These are phyloP conservation scores for Amphibalanus amphitrite DNA, from an alignment of 1,140 invertebrate species.

Conservation along the genomic window DNA sequence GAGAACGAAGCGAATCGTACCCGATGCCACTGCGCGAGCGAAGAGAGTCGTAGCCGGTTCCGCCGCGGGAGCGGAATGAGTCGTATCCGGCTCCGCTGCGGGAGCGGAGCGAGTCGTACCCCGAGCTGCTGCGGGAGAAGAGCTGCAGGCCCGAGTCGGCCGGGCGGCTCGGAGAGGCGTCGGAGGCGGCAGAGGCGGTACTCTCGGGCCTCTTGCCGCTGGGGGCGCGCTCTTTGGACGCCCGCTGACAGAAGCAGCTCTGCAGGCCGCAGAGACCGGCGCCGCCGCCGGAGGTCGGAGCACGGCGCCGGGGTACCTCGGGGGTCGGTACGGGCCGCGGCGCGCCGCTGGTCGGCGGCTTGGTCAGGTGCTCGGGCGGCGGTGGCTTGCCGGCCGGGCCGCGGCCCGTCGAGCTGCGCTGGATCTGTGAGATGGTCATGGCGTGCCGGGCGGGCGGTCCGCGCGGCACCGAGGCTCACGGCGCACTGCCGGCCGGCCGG, in stretches of 20 bases:
- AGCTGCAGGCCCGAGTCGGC: not conserved
- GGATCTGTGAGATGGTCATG: not conserved
- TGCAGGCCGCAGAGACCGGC: not conserved
- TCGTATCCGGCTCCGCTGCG: no score
- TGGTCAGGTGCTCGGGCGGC: not conserved
- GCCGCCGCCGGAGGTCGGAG: no score
- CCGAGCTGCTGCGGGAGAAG: not conserved
- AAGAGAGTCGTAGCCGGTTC: no score
- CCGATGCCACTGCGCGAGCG: not conserved
- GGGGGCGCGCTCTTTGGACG: not conserved
- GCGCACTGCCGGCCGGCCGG: not conserved
- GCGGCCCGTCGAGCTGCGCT: not conserved
- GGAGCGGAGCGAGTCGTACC: no score
- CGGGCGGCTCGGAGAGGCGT: no score
- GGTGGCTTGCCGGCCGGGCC: not conserved
- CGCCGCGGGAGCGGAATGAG: no score
- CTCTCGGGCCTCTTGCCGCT: not conserved
- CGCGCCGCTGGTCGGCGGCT: not conserved
- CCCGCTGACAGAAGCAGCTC: not conserved
- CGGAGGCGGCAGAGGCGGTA: no score
- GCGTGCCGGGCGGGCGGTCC: not conserved
- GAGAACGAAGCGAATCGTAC: not conserved
- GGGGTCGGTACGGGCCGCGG: no score
- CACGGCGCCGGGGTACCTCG: no score
- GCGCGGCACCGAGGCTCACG: no score